Percentiles rank a stretch among this genome's conserved stretches.
These are phyloP conservation scores for Heliconius eleuchia DNA, from an alignment of 1,140 invertebrate species.

Conservation along the genomic window DNA sequence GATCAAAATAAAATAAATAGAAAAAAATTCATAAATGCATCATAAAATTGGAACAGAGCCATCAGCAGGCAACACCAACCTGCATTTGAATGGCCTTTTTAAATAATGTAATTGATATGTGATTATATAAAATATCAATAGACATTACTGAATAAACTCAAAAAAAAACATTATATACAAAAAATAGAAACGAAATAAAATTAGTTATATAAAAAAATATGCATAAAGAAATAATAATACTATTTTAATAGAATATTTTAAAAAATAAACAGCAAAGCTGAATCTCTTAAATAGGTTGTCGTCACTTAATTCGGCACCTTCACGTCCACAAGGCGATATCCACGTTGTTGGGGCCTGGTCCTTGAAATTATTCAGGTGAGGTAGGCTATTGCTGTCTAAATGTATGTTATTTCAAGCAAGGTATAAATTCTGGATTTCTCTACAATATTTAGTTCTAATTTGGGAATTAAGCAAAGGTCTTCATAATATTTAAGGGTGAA, in stretches of 20 bases:
- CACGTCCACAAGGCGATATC: not conserved
- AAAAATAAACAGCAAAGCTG: not conserved
- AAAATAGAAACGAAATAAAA: too few species aligned
- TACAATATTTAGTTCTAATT: not conserved
- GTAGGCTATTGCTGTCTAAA: not conserved
- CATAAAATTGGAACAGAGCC: too few species aligned
- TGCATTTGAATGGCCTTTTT: too few species aligned
- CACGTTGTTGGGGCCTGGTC: not conserved
- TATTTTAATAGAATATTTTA: not conserved
- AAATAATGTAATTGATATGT: too few species aligned
- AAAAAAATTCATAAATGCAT: too few species aligned
- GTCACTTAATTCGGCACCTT: conserved; percentile 5
- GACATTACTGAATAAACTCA: too few species aligned
- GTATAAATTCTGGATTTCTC: not conserved
- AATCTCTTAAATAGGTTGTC: not conserved
- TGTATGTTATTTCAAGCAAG: not conserved
- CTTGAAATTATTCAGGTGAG: not conserved
- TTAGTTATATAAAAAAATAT: too few species aligned
- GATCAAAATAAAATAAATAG: too few species aligned
- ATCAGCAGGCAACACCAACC: too few species aligned
- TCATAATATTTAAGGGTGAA: not conserved
- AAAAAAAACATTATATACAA: too few species aligned
- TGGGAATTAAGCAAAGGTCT: too few species aligned
- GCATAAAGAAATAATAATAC: not conserved
- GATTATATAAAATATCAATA: too few species aligned